Percentiles rank a stretch among this genome's conserved stretches.
Evolutionary conservation across 2,888 invertebrate genomes (phyloP).

Genomic region (Sussaba pulchella): DNA sequence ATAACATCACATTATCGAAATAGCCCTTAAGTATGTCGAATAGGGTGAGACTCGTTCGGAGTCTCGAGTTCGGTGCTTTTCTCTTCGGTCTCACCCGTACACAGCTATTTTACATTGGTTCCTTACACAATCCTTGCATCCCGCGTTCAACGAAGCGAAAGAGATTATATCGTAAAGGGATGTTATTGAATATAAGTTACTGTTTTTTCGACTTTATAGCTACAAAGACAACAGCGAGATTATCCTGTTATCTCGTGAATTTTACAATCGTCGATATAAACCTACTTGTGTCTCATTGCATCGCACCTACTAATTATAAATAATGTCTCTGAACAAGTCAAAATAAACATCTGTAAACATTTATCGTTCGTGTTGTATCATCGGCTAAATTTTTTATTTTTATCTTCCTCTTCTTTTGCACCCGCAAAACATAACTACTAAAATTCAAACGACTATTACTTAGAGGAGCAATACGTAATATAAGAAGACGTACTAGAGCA

Average conservation of each 20-base stretch:
- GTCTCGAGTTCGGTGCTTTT: conserved; percentile 13
- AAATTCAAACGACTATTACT: too few species aligned
- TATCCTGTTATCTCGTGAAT: conserved; percentile 49
- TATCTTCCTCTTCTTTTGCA: conserved; percentile 24
- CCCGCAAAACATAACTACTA: too few species aligned
- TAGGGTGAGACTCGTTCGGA: not conserved
- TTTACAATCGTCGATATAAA: conserved; percentile 37
- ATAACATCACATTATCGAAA: not conserved
- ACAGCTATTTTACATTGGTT: conserved; percentile 29
- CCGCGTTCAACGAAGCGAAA: conserved; percentile 15
- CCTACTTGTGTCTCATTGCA: conserved; percentile 42
- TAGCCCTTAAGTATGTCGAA: conserved; percentile 13
- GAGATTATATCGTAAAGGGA: conserved; percentile 21
- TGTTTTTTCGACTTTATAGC: conserved; percentile 42
- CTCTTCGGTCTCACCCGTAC: not conserved
- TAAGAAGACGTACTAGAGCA: conserved; percentile 55
- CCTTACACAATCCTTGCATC: conserved; percentile 34
- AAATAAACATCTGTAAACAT: conserved; percentile 41
- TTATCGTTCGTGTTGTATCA: conserved; percentile 17
- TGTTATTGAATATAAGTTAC: conserved; percentile 34
- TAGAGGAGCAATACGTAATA: conserved; percentile 55
- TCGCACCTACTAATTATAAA: conserved; percentile 49
- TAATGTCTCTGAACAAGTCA: conserved; percentile 26
- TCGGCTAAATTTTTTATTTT: conserved; percentile 30
- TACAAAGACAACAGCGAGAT: conserved; percentile 9